Evolutionary conservation across 92 coral and sea anemone genomes (phyloP).

Genomic region (Parazoanthus darwini): DNA sequence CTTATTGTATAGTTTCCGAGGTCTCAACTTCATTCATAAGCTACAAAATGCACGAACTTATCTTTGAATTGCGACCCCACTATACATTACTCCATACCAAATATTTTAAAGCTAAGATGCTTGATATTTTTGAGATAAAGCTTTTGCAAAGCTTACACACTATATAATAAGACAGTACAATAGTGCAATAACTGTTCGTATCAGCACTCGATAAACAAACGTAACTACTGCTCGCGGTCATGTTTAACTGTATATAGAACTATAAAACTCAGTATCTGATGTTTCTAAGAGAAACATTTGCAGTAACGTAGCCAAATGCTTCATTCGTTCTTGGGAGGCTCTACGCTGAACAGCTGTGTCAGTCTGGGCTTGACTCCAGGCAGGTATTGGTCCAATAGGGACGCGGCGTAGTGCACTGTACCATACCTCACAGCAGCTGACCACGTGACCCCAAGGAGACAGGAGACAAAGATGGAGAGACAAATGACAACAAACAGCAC

Average conservation of each 20-base stretch:
- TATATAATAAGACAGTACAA: not conserved
- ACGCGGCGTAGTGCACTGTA: not conserved
- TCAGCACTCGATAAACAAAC: too few species aligned
- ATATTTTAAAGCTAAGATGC: not conserved
- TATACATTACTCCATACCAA: not conserved
- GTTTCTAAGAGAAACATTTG: not conserved
- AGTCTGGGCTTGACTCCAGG: conserved; percentile 33
- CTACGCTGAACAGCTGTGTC: not conserved
- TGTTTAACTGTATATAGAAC: not conserved
- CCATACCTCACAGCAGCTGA: conserved; percentile 19
- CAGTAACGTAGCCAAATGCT: not conserved
- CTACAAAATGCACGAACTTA: not conserved
- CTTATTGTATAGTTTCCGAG: not conserved
- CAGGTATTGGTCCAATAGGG: conserved; percentile 11
- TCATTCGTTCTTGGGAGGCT: conserved; percentile 20
- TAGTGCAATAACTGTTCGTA: not conserved
- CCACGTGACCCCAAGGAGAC: conserved; percentile 20
- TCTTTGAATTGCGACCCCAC: not conserved
- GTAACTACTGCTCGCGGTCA: too few species aligned
- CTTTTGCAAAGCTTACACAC: not conserved
- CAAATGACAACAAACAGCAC: conserved; percentile 11
- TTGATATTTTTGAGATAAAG: not conserved
- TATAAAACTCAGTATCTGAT: not conserved
- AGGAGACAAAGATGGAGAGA: conserved; percentile 11
- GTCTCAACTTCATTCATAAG: not conserved